Base-by-base conservation (phyloP, 2,888 invertebrate genomes). In the Tinea semifulvella region DNA sequence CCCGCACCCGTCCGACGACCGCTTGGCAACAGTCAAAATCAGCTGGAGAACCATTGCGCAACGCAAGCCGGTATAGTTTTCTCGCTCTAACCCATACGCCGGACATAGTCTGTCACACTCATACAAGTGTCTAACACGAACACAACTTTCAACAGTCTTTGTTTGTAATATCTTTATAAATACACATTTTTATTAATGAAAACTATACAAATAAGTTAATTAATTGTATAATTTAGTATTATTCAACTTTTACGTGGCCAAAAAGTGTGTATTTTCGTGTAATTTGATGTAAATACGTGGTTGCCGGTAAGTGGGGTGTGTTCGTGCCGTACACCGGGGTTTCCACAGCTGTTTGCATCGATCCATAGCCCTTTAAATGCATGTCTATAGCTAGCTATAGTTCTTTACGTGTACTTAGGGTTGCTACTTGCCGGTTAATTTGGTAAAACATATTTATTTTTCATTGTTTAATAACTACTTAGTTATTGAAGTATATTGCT, bases 1-100 rank as follows among this genome's bases (percentile, higher is more conserved):
- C 22, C 38, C 38, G 27, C 39, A 8, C 16, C 17, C 43, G 0
- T 35, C 45, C 19, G 40, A 43, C 46, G 26, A 16, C 48, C 48
- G 46, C 51, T 46, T 55, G 50, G 56, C 53, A 56, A 55, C 60
- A 60, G 55, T 56, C 54, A 53, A 47, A 53, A 56, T 55, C 53
- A 53, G 55, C 54, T 55, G 56, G 46, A 18, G 39, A 26, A 8
- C 38, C 25, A 39, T 17, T 42, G 47, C 48, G 48, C 49, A 48
- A 46, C 43, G 43, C 44, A 31, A 17, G 46, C 47, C 39, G 46
- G 46, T 44, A 27, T 3, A 20, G 10, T 25, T 10, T 31, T 17
- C 10, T 49, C 48, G 28, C 48, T 19, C 27, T 52, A 47, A 8
- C 40, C 7, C 11, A 28, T 25, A 52, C 48, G 14, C 40, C 6